phyloP scores from a whole-genome alignment of 2,888 invertebrate genomes.

The Perdita meconis region DNA sequence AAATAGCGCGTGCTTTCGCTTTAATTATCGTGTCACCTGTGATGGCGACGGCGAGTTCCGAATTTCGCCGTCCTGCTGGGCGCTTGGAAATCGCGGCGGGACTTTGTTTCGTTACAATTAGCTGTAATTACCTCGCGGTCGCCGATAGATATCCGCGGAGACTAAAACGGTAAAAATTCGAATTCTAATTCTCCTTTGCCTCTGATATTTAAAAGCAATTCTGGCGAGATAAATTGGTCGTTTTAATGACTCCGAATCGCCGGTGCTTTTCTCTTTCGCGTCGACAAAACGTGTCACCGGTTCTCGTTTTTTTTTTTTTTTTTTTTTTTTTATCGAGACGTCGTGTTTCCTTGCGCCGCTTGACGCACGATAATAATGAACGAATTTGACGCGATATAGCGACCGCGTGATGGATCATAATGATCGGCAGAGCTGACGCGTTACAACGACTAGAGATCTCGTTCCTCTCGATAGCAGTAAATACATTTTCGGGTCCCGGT shows the following conservation, averaged over 20 bases:
- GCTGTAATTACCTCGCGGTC: too few species aligned
- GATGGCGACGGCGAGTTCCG: slow-evolving; percentile 5
- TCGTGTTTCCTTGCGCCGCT: slow-evolving; percentile 30
- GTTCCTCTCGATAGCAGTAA: slow-evolving; percentile 45
- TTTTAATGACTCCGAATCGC: slow-evolving; percentile 44
- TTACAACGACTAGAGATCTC: slow-evolving; percentile 53
- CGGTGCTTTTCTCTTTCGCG: slow-evolving; percentile 58
- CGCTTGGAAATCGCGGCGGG: background rate
- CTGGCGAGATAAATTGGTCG: too few species aligned
- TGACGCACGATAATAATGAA: slow-evolving; percentile 66
- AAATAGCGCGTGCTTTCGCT: background rate
- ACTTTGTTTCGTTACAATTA: background rate
- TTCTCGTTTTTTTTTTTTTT: too few species aligned
- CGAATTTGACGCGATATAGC: slow-evolving; percentile 62
- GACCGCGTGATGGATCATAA: slow-evolving; percentile 65
- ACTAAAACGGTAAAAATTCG: background rate
- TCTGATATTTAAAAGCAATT: slow-evolving; percentile 12
- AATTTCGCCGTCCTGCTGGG: background rate
- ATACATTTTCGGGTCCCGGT: slow-evolving; percentile 39
- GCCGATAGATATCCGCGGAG: background rate
- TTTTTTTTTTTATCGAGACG: background rate
- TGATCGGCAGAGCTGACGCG: slow-evolving; percentile 60
- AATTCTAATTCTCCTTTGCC: too few species aligned
- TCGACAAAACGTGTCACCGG: slow-evolving; percentile 27
- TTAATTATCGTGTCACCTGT: slow-evolving; percentile 16